phyloP scores from a whole-genome alignment of 2,113 vertebrate species.

The Pangasianodon gigas region DNA sequence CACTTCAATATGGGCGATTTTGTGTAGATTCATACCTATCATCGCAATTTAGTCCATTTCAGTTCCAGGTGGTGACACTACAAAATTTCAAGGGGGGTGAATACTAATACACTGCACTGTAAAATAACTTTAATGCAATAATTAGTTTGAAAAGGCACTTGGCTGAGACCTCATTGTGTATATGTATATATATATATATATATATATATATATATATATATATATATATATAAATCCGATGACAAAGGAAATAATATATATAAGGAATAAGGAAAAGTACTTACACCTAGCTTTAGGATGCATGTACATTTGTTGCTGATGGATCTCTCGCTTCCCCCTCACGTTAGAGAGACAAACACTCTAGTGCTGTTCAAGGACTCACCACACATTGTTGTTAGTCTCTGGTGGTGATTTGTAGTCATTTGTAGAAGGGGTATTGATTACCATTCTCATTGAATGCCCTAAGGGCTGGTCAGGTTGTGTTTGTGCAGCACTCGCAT shows the following conservation, averaged over 20 bases:
- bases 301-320: not conserved
- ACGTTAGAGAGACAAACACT: constrained; percentile 6
- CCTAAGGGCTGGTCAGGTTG: not conserved
- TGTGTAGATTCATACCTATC: not conserved
- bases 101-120: not conserved
- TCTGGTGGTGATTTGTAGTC: not conserved
- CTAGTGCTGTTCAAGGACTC: not conserved
- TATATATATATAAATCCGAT: no score
- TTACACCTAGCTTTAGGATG: not conserved
- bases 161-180: not conserved
- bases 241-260: not conserved
- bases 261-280: not conserved
- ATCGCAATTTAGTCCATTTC: not conserved
- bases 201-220: no score
- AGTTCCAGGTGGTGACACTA: not conserved
- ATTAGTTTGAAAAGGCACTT: not conserved
- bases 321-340: not conserved
- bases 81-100: not conserved
- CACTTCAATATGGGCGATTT: not conserved
- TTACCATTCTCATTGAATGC: not conserved
- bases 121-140: not conserved
- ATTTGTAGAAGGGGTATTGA: not conserved
- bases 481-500: not conserved
- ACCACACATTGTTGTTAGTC: not conserved
- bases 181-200: no score